These are phyloP conservation scores for Caenorhabditis macrosperma DNA, from an alignment of 2,888 invertebrate species.

Conservation along the genomic window DNA sequence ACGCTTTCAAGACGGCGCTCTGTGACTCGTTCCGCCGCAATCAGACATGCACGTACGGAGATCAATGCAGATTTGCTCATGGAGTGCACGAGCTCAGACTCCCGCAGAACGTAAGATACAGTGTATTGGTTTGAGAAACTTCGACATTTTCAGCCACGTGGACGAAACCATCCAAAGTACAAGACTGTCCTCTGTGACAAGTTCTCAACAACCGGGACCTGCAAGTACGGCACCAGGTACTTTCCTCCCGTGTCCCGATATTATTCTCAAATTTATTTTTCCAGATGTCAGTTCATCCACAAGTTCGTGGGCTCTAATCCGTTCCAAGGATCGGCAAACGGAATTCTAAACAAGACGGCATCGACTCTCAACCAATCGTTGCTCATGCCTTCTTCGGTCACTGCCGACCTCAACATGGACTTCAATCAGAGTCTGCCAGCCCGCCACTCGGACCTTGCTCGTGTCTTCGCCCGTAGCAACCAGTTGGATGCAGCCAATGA, in stretches of 20 bases:
- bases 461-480: conserved; percentile 45
- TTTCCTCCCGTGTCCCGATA: not conserved
- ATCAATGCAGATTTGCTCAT: conserved; percentile 68
- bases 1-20: conserved; percentile 71
- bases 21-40: conserved; percentile 66
- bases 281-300: conserved; percentile 67
- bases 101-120: conserved; percentile 57
- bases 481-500: conserved; percentile 2
- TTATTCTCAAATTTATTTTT: not conserved
- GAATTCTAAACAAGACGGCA: conserved; percentile 7
- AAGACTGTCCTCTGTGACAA: conserved; percentile 73
- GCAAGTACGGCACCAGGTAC: conserved; percentile 61
- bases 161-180: conserved; percentile 72
- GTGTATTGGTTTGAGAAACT: not conserved
- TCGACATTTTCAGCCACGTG: conserved; percentile 63
- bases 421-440: conserved; percentile 46
- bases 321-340: conserved; percentile 27
- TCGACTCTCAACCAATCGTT: conserved; percentile 29
- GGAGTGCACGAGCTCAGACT: conserved; percentile 65
- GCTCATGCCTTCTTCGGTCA: conserved; percentile 17
- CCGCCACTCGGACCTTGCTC: conserved; percentile 27
- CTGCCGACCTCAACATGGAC: conserved; percentile 36
- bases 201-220: conserved; percentile 64
- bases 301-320: conserved; percentile 25
- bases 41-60: conserved; percentile 63